Percentiles rank a stretch among this genome's conserved stretches.
Conservation (phyloP, 2,113 vertebrate genomes). For the Lamprotornis superbus region DNA sequence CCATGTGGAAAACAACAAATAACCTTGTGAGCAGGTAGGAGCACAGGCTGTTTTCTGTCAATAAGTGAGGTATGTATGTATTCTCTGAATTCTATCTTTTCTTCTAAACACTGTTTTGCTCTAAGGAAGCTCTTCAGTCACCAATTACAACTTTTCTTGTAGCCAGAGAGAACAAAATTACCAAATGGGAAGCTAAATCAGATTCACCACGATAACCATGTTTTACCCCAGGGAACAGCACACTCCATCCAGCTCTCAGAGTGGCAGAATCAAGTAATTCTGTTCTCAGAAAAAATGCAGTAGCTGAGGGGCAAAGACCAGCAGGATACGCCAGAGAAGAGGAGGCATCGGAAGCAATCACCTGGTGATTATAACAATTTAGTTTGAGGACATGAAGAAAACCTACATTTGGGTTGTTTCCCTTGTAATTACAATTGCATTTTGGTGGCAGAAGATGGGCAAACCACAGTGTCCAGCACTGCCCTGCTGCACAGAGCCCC, state of each 20-base stretch:
- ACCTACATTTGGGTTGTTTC: not conserved
- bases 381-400: not conserved
- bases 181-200: not conserved
- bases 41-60: not conserved
- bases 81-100: not conserved
- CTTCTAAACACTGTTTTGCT: not conserved
- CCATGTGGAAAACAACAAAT: not conserved
- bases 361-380: not conserved
- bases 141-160: not conserved
- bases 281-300: not conserved
- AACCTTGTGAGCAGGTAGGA: not conserved
- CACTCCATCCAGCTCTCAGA: not conserved
- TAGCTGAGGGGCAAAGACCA: not conserved
- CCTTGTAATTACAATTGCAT: not conserved
- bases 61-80: not conserved
- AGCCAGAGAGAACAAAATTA: not conserved
- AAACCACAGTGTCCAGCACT: not conserved
- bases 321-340: fast-evolving
- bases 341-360: not conserved
- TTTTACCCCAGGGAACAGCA: not conserved
- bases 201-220: not conserved
- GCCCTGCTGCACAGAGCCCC: not conserved
- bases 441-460: not conserved
- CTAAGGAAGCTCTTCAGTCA: constrained; percentile 20
- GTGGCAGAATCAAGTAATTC: not conserved